phyloP scores from a whole-genome alignment of 2,113 vertebrate genomes.

The Cinclus cinclus region DNA sequence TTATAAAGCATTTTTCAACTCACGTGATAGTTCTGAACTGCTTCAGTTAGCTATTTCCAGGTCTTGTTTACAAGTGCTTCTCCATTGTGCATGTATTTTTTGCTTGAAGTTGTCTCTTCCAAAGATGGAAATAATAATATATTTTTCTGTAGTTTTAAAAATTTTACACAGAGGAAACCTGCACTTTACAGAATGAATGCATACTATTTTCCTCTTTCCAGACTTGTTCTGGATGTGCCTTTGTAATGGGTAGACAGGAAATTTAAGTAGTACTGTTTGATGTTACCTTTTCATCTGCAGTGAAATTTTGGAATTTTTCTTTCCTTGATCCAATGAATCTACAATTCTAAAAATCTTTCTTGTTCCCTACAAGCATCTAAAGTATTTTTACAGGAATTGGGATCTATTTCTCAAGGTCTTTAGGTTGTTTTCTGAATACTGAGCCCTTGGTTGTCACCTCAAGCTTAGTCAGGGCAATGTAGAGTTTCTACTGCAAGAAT shows the following conservation, averaged over 20 bases:
- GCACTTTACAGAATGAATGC: not conserved
- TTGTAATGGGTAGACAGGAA: not conserved
- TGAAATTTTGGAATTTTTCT: not conserved
- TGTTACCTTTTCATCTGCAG: rapidly evolving
- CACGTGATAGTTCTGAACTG: not conserved
- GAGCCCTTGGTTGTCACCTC: not conserved
- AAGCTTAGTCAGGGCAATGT: not conserved
- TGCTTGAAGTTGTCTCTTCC: not conserved
- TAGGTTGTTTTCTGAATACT: not conserved
- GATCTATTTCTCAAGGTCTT: not conserved
- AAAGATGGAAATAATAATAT: rapidly evolving
- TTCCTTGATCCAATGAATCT: not conserved
- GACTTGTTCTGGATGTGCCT: not conserved
- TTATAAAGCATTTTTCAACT: not conserved
- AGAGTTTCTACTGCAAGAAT: not conserved
- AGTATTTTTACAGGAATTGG: not conserved
- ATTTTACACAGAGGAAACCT: not conserved
- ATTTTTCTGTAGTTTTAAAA: not conserved
- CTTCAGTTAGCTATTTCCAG: not conserved
- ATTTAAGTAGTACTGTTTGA: not conserved
- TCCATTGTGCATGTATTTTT: not conserved
- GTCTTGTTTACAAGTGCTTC: not conserved
- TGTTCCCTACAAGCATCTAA: not conserved
- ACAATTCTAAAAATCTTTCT: not conserved
- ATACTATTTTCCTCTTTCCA: not conserved